Percentiles rank a stretch among this genome's conserved stretches.
phyloP scores from a whole-genome alignment of 2,797 vertebrate genomes.

The Apogon hyalosoma region DNA sequence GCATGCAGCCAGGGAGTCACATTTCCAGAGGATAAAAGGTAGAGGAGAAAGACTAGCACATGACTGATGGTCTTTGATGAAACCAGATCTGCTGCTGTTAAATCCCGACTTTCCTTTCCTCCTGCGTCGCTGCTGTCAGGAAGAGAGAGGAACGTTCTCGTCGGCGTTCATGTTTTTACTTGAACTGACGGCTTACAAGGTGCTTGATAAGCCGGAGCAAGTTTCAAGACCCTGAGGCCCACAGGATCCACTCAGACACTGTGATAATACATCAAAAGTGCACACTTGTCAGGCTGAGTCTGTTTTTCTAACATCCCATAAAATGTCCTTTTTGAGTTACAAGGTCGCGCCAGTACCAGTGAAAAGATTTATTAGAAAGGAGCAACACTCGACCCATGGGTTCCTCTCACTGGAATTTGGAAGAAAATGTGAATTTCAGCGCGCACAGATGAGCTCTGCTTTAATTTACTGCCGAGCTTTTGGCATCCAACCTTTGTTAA shows the following conservation, averaged over 20 bases:
- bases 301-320: conserved; percentile 17
- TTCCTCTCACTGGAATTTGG: background rate
- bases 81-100: conserved; percentile 64
- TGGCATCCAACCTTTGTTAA: conserved; percentile 19
- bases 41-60: conserved; percentile 62
- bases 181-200: conserved; percentile 55
- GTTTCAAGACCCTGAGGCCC: conserved; percentile 60
- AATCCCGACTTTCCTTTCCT: conserved; percentile 49
- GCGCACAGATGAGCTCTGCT: conserved; percentile 4
- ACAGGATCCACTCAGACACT: conserved; percentile 38
- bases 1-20: conserved; percentile 61
- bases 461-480: conserved; percentile 17
- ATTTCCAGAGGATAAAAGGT: conserved; percentile 72
- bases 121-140: conserved; percentile 35
- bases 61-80: conserved; percentile 73
- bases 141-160: background rate
- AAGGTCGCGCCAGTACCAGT: background rate
- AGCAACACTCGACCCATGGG: background rate
- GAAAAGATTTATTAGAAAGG: background rate
- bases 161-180: conserved; percentile 70
- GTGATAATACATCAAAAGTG: conserved; percentile 43
- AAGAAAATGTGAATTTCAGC: conserved; percentile 9
- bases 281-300: conserved; percentile 24
- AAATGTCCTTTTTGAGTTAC: conserved; percentile 16
- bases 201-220: conserved; percentile 59